phyloP scores from a whole-genome alignment of 2,888 invertebrate genomes.

The Apodemia zela region DNA sequence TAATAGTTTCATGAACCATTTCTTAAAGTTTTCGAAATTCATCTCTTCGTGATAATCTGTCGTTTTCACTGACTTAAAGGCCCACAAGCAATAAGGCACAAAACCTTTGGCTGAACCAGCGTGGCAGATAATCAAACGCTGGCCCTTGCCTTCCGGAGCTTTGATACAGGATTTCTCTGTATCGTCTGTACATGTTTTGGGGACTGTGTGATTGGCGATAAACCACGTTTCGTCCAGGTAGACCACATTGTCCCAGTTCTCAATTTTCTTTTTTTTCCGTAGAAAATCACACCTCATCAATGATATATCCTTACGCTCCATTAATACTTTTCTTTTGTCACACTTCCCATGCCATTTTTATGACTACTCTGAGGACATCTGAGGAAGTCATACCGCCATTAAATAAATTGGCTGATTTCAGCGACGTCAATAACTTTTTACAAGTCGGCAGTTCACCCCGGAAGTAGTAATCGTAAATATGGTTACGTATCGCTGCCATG shows the following conservation, averaged over 20 bases:
- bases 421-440: no score
- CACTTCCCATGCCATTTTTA: not conserved
- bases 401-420: no score
- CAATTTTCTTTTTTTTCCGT: not conserved
- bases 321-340: not conserved
- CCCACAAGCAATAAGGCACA: slow-evolving; percentile 18
- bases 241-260: slow-evolving; percentile 13
- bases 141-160: slow-evolving; percentile 10
- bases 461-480: no score
- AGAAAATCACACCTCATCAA: slow-evolving; percentile 16
- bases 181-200: slow-evolving; percentile 14
- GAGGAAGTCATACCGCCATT: no score
- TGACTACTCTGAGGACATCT: slow-evolving; percentile 1
- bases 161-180: slow-evolving; percentile 11
- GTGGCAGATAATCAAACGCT: slow-evolving; percentile 30
- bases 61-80: no score
- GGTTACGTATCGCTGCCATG: slow-evolving; percentile 29
- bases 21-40: slow-evolving; percentile 28
- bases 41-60: slow-evolving; percentile 20
- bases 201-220: not conserved
- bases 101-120: slow-evolving; percentile 29
- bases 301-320: not conserved
- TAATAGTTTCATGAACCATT: slow-evolving; percentile 26
- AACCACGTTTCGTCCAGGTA: slow-evolving; percentile 15
- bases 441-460: slow-evolving; percentile 27